Conservation (phyloP, 2,888 invertebrate genomes). For the Tinea trinotella region DNA sequence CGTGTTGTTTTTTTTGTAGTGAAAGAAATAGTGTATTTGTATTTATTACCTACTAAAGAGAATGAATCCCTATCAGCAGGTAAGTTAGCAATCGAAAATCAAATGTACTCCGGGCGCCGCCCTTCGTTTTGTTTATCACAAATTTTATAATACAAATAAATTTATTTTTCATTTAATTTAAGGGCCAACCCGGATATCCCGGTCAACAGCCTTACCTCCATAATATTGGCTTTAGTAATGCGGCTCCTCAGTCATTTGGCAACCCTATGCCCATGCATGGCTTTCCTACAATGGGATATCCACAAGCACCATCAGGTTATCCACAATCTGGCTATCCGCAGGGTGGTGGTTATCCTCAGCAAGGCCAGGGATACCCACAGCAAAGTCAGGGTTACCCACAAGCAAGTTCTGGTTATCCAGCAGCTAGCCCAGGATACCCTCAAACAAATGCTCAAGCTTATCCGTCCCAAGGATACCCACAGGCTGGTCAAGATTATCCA, state of each 20-base stretch:
- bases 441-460: constrained; percentile 31
- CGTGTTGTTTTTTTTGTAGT: background rate
- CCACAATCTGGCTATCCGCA: constrained; percentile 31
- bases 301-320: constrained; percentile 37
- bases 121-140: constrained; percentile 56
- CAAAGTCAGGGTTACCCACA: constrained; percentile 33
- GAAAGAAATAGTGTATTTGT: background rate
- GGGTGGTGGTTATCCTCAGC: constrained; percentile 29
- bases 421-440: constrained; percentile 22
- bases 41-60: background rate
- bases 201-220: constrained; percentile 57
- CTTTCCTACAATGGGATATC: constrained; percentile 54
- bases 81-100: constrained; percentile 29
- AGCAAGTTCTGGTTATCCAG: constrained; percentile 27
- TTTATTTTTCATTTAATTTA: constrained; percentile 44
- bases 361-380: constrained; percentile 25
- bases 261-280: constrained; percentile 64
- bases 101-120: background rate
- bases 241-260: constrained; percentile 64
- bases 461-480: constrained; percentile 27
- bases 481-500: constrained; percentile 26
- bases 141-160: constrained; percentile 22
- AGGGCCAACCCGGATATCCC: constrained; percentile 69
- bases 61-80: constrained; percentile 64
- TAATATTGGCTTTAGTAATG: constrained; percentile 62